Percentiles rank a stretch among this genome's conserved stretches.
These are phyloP conservation scores for Margarornis squamiger DNA, from an alignment of 2,797 vertebrate species.

Conservation along the genomic window DNA sequence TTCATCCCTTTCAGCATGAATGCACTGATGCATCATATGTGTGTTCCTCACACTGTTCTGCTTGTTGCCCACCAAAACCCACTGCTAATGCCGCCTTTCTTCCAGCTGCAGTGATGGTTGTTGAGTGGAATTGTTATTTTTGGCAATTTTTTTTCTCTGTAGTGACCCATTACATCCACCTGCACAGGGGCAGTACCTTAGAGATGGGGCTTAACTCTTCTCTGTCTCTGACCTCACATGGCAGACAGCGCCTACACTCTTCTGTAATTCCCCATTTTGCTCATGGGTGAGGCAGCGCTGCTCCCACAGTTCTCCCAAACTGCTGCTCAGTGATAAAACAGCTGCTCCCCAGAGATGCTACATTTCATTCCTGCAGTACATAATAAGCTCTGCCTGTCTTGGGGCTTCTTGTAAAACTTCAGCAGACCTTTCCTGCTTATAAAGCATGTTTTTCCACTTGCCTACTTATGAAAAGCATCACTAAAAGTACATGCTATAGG, in stretches of 20 bases:
- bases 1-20: background rate
- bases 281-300: background rate
- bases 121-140: background rate
- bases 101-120: background rate
- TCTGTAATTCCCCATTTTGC: background rate
- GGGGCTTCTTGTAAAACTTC: background rate
- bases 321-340: background rate
- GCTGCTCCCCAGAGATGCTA: background rate
- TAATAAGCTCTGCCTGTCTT: background rate
- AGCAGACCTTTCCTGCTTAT: background rate
- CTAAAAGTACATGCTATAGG: background rate
- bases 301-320: background rate
- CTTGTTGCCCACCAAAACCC: background rate
- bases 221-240: background rate
- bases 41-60: background rate
- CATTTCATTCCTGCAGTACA: background rate
- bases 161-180: background rate
- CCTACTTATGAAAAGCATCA: background rate
- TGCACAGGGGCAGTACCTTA: background rate
- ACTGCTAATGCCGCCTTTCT: rapidly evolving
- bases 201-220: background rate
- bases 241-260: background rate
- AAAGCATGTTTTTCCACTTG: background rate
- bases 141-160: background rate
- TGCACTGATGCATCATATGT: rapidly evolving